Percentiles rank a stretch among this genome's conserved stretches.
Conservation (phyloP, 2,888 invertebrate species). For the Lithophane semibrunnea region DNA sequence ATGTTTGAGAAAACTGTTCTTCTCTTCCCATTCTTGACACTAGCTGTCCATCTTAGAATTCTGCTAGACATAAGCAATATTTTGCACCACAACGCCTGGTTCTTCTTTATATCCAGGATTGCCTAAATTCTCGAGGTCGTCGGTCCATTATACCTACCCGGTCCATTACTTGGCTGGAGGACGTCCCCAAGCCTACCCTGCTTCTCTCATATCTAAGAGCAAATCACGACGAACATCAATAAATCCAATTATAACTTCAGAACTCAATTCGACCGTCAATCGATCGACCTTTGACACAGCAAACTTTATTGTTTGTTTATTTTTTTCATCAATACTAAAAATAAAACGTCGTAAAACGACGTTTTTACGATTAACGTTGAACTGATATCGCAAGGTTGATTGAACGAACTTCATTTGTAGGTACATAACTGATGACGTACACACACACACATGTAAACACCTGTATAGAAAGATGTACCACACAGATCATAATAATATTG, state of each 20-base stretch:
- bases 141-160: background rate
- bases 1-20: background rate
- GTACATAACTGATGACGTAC: constrained; percentile 42
- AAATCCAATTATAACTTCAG: constrained; percentile 58
- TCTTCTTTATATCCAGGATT: background rate
- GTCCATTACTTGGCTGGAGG: background rate
- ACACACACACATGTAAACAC: constrained; percentile 5
- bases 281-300: constrained; percentile 57
- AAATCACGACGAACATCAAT: constrained; percentile 30
- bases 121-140: background rate
- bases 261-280: constrained; percentile 51
- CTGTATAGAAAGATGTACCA: background rate
- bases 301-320: constrained; percentile 60
- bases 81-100: background rate
- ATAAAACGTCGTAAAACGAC: constrained; percentile 65
- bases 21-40: background rate
- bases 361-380: constrained; percentile 67
- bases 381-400: constrained; percentile 74
- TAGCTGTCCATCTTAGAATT: background rate
- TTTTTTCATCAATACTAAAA: constrained; percentile 64
- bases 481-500: background rate
- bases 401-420: constrained; percentile 71
- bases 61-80: background rate
- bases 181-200: background rate
- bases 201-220: background rate